Evolutionary conservation across 2,888 invertebrate species (phyloP).

Genomic region (Xanthorhoe spadicearia): DNA sequence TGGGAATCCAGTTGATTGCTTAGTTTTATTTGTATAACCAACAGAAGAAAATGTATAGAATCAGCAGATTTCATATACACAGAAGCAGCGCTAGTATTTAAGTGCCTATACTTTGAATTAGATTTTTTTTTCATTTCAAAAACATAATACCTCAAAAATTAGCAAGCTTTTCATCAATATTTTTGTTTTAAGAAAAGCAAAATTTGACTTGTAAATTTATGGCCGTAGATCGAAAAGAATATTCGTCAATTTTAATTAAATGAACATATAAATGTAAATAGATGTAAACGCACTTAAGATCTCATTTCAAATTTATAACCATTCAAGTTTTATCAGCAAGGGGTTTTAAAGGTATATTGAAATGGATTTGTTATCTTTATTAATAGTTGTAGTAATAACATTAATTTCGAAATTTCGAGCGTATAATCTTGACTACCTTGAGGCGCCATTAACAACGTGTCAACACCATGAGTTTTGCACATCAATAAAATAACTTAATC

Average conservation of each 20-base stretch:
- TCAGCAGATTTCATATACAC: no score
- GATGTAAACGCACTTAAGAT: conserved; percentile 1
- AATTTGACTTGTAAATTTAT: no score
- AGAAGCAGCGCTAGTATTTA: no score
- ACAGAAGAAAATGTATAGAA: no score
- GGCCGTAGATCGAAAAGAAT: no score
- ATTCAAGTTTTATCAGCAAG: not conserved
- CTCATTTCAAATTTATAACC: not conserved
- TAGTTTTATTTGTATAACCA: no score
- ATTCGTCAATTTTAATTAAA: not conserved
- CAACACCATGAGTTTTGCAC: not conserved
- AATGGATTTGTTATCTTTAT: not conserved
- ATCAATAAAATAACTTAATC: not conserved
- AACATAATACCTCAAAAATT: no score
- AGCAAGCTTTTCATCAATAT: no score
- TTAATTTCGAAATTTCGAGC: not conserved
- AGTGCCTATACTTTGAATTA: no score
- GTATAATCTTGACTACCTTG: not conserved
- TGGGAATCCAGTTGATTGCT: no score
- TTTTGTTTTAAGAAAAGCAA: no score
- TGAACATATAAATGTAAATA: not conserved
- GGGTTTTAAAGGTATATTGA: not conserved
- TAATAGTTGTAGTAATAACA: not conserved
- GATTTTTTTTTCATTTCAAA: no score
- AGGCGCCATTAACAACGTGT: not conserved